Evolutionary conservation across 2,888 invertebrate species (phyloP).

Genomic region (Sinodicranocentrus sp.): DNA sequence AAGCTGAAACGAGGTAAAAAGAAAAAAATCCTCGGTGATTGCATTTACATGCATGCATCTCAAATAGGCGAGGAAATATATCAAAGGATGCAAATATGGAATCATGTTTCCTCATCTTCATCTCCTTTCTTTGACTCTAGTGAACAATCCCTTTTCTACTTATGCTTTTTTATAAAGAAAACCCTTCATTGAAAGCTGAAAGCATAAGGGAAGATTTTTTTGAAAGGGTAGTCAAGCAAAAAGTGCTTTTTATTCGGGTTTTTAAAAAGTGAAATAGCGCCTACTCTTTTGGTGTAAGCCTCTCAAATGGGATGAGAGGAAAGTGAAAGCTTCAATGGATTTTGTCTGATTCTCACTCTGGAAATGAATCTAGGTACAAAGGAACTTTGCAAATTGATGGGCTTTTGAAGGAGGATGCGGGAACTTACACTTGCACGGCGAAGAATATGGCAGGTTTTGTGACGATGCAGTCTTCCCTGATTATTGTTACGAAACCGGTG

Average conservation of each 20-base stretch:
- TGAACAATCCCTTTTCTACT: too few relatives aligned
- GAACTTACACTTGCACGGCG: conserved; percentile 89
- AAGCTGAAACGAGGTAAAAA: neutral
- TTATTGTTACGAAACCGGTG: conserved; percentile 88
- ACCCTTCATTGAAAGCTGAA: too few relatives aligned
- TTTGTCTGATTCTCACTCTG: neutral
- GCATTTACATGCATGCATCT: conserved; percentile 60
- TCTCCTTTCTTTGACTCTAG: too few relatives aligned
- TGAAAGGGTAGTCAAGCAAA: neutral
- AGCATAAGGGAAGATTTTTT: neutral
- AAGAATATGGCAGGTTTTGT: conserved; percentile 88
- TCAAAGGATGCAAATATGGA: neutral
- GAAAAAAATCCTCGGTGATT: conserved; percentile 37
- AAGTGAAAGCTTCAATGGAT: neutral
- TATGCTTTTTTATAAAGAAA: too few relatives aligned
- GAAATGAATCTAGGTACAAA: conserved; percentile 78
- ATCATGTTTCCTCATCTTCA: conserved; percentile 6
- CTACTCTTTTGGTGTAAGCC: neutral
- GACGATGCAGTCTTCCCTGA: conserved; percentile 84
- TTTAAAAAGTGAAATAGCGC: too few relatives aligned
- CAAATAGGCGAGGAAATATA: conserved; percentile 14
- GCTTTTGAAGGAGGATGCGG: conserved; percentile 87
- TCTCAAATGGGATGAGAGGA: neutral
- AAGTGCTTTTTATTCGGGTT: neutral
- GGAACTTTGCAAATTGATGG: conserved; percentile 87